These are phyloP conservation scores for Patella pellucida DNA, from an alignment of 2,888 invertebrate genomes.

Conservation along the genomic window DNA sequence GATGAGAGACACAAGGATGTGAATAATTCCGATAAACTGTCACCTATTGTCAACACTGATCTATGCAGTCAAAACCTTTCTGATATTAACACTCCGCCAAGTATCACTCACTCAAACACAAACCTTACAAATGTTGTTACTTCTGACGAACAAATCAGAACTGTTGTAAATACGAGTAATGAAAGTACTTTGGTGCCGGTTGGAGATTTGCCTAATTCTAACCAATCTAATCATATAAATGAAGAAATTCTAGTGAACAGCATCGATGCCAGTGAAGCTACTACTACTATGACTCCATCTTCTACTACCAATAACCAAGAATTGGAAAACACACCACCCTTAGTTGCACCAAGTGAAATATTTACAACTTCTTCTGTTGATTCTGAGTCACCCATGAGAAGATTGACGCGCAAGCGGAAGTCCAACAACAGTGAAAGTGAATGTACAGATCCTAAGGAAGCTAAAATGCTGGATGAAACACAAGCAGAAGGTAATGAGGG, in stretches of 20 bases:
- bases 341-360: not conserved
- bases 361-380: conserved; percentile 7
- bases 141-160: not conserved
- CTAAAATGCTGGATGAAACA: not conserved
- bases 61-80: too few species aligned
- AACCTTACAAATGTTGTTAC: not conserved
- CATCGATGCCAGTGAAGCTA: not conserved
- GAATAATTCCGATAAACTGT: too few species aligned
- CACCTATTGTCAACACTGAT: too few species aligned
- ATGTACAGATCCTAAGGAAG: conserved; percentile 4
- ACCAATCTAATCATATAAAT: not conserved
- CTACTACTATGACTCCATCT: not conserved
- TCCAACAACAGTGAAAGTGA: conserved; percentile 35
- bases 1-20: not conserved
- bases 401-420: conserved; percentile 30
- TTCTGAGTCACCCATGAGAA: conserved; percentile 14
- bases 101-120: not conserved
- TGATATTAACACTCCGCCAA: not conserved
- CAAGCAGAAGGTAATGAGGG: conserved; percentile 8
- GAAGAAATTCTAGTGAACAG: not conserved
- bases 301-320: not conserved
- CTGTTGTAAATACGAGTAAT: not conserved
- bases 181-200: not conserved
- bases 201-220: not conserved
- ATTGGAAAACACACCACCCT: not conserved